A percentile compares a stretch with the other conserved stretches of the same genome.
Conservation (phyloP, 2,888 invertebrate species). For the Meteorus colon region DNA sequence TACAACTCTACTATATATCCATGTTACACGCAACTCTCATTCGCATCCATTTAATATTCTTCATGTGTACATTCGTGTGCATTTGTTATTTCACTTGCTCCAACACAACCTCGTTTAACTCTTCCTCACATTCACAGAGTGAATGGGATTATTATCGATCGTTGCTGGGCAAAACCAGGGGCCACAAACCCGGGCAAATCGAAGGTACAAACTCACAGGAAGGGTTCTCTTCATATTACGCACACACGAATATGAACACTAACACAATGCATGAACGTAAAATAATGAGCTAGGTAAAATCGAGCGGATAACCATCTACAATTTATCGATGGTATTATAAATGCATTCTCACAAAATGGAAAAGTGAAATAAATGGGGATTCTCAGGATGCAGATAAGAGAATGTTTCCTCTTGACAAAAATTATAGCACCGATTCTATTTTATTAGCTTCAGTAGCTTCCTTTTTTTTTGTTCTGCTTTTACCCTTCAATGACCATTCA, state of each 20-base stretch:
- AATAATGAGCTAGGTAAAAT: too few relatives aligned
- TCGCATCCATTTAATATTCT: too few relatives aligned
- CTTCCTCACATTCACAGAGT: slow-evolving; percentile 8
- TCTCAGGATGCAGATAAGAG: slow-evolving; percentile 18
- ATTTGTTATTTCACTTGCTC: neutral
- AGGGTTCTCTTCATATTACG: slow-evolving; percentile 8
- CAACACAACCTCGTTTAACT: slow-evolving; percentile 1
- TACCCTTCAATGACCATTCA: slow-evolving; percentile 14
- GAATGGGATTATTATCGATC: slow-evolving; percentile 41
- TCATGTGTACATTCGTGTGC: too few relatives aligned
- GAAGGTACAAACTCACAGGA: slow-evolving; percentile 23
- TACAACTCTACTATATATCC: slow-evolving; percentile 7
- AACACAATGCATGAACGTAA: too few relatives aligned
- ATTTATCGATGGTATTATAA: slow-evolving; percentile 26
- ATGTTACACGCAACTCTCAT: neutral
- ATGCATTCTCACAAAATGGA: slow-evolving; percentile 17
- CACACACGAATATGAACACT: neutral
- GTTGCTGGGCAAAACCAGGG: neutral
- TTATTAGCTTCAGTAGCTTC: neutral
- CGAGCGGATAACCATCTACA: slow-evolving; percentile 4
- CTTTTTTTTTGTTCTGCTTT: slow-evolving; percentile 19
- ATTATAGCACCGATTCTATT: slow-evolving; percentile 24
- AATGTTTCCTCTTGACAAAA: slow-evolving; percentile 10
- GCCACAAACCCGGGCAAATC: neutral
- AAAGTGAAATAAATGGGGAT: neutral